Base-by-base conservation (phyloP, 2,888 invertebrate genomes). In the Pachliopta kotzebuea region DNA sequence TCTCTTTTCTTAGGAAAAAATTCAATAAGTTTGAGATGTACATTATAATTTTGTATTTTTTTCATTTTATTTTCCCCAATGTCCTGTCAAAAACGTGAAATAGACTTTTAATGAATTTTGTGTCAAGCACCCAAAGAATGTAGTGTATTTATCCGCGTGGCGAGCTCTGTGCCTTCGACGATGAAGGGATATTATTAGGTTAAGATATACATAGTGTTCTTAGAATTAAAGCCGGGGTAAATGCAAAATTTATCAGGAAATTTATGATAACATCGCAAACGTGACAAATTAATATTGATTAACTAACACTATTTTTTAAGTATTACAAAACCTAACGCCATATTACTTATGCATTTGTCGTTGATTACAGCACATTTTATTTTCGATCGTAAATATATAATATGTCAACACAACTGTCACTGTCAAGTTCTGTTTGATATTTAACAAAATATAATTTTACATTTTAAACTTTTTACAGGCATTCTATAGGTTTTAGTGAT, bases 61-160 rank as follows among this genome's bases (percentile, higher is more conserved):
- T 14, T 37, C 37, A 24, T 18, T 49, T 20, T 8, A 4, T 26
- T 20, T 58, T 26, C 54, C 54, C 24, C 63, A 26, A n/a, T 53
- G 56, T 50, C 56, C 45, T 29, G 4, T 42, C 57, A 23, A 20
- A 24, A 55, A 50, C 49, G 8, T 24, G n/a, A 64, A 42, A 52
- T 2, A 20, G 26, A 26, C 52, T 20, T 50, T 42, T n/a, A 31
- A 45, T 45, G 45, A 52, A 23, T 23, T 21, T 49, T 74, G 67
- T 79, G 73, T 69, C 74, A 74, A 80, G 81, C 82, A 83, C 78
- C 81, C 81, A 74, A 72, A 72, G 70, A 77, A 69, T 69, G 70
- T 67, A 73, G 72, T 78, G 72, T 81, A 79, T 81, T 80, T 80
- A 78, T 80, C 62, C 78, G 80, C 75, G 83, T 78, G 83, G 82